Evolutionary conservation across 2,797 vertebrate genomes (phyloP).

Genomic region (Sphaeramia orbicularis): DNA sequence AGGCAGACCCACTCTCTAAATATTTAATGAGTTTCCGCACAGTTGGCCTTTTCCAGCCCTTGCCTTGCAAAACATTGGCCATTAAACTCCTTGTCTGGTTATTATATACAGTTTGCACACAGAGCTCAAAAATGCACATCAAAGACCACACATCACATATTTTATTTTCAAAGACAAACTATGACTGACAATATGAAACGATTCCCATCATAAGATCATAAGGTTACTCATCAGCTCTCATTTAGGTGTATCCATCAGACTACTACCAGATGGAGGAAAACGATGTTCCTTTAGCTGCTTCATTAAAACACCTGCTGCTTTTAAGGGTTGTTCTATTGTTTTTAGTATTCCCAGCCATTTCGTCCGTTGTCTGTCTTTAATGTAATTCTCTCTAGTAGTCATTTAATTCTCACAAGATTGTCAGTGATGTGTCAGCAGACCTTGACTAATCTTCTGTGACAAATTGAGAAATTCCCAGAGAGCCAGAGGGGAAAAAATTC

Average conservation of each 20-base stretch:
- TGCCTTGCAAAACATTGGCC: conserved; percentile 79
- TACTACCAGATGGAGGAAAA: neutral
- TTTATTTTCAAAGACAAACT: conserved; percentile 25
- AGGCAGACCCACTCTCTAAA: conserved; percentile 83
- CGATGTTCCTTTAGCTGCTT: conserved; percentile 9
- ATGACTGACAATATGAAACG: neutral
- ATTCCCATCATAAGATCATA: neutral
- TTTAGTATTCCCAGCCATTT: conserved; percentile 50
- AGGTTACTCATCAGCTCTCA: neutral
- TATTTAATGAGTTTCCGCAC: conserved; percentile 87
- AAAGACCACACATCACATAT: conserved; percentile 21
- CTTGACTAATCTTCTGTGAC: conserved; percentile 44
- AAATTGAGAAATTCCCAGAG: conserved; percentile 18
- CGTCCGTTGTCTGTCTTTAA: conserved; percentile 35
- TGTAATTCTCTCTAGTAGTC: conserved; percentile 40
- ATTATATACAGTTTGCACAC: conserved; percentile 34
- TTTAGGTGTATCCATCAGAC: conserved; percentile 5
- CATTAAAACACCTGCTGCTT: conserved; percentile 21
- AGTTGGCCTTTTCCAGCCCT: conserved; percentile 81
- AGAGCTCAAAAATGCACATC: conserved; percentile 35
- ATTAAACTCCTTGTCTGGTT: conserved; percentile 61
- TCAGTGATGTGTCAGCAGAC: conserved; percentile 50
- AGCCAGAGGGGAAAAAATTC: conserved; percentile 8
- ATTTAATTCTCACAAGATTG: conserved; percentile 44
- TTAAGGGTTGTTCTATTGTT: conserved; percentile 41